Base-by-base conservation (phyloP, 2,888 invertebrate genomes). In the Ptilodon capucinus region DNA sequence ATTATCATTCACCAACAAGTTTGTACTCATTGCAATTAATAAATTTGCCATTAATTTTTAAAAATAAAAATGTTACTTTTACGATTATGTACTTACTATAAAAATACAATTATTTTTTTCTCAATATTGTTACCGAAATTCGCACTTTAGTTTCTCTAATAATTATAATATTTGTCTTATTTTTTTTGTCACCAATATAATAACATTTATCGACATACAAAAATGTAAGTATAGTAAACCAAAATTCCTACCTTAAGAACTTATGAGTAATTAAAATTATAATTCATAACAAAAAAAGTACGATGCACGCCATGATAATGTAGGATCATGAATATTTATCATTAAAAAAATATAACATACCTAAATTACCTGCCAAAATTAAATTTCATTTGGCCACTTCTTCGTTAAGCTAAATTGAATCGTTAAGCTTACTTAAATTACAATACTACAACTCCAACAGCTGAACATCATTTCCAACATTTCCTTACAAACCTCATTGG, bases 61-160 rank as follows among this genome's bases (percentile, higher is more conserved):
- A 82, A 81, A 77, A 76, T 75, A 77, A 83, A 74, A 71, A 72
- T 71, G 58, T 60, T 60, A 56, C 72, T 71, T 73, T 74, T 74
- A 76, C 71, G 74, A 76, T 79, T 75, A 28, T 28, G 28, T 32
- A 78, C 41, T 90, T 32, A 78, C 41, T 90, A 90, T 78, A 90
- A 90, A 90, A 90, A 90, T 90, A 90, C 86, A 73, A 79, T 72
- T 69, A 79, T 72, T 69, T 76, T 78, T 68, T 71, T 67, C 71
- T 52, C 54, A 82, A 84, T 81, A 81, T 81, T 79, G 74, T 76
- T 79, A 72, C 71, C 79, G 67, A 81, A 86, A 83, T 82, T 83
- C 81, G 76, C 75, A 76, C 76, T 81, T 82, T 81, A 76, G 72
- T 76, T 69, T 68, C 60, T 61, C 58, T 64, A 65, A 64, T 64